Conservation (phyloP, 2,113 vertebrate species). For the Leptobrachium leishanense region DNA sequence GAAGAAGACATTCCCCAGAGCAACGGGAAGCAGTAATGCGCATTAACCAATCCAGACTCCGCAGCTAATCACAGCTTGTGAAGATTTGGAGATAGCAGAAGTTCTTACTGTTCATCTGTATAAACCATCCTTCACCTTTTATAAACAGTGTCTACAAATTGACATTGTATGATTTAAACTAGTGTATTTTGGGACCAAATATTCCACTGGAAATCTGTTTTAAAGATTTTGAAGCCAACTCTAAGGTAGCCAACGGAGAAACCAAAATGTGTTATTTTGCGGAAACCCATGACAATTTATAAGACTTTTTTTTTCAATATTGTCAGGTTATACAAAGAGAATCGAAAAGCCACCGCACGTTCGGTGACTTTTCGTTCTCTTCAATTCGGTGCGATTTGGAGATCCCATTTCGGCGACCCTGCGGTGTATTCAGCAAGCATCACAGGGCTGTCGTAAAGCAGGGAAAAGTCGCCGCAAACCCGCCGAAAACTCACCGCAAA, state of each 20-base stretch:
- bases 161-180: constrained; percentile 3
- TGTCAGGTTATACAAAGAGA: no score
- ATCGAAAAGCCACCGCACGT: no score
- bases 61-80: constrained; percentile 10
- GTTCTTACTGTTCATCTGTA: constrained; percentile 17
- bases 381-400: no score
- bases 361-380: no score
- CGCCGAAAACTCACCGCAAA: no score
- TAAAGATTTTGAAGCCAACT: background rate
- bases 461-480: no score
- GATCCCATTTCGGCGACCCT: no score
- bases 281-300: no score
- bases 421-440: no score
- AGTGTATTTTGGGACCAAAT: background rate
- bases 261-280: no score
- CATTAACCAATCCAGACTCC: constrained; percentile 17
- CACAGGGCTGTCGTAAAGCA: no score
- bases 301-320: no score
- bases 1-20: background rate
- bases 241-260: background rate
- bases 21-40: background rate
- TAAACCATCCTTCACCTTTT: background rate
- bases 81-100: background rate
- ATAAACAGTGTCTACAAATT: background rate
- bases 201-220: background rate